Evolutionary conservation across 2,797 vertebrate genomes (phyloP), one percentile per base, ranked within the genome.

Genomic region (Neostethus bicornis): DNA sequence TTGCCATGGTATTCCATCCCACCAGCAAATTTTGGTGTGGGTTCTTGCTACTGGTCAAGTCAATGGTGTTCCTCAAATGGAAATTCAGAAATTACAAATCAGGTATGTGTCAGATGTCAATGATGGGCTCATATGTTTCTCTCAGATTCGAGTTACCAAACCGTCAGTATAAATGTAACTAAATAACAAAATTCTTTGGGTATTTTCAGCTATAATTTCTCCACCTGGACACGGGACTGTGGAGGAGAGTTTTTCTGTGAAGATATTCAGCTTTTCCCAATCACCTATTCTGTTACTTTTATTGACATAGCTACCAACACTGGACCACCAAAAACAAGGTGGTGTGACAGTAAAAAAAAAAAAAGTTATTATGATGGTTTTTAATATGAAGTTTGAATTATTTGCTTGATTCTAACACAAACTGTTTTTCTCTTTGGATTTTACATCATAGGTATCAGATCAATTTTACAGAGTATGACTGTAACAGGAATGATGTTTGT

Each of bases 381-480:
- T 46, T 2, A 6, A 16, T 1, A 38, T 1, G n/a, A 19, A 44
- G 2, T 44, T 16, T 13, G 2, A 54, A 43, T 21, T 60, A 16
- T 45, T n/a, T 47, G n/a, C 26, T 31, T 34, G n/a, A 61, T 61
- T 59, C 24, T 59, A 47, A 66, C 6, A 13, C 20, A 6, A 1
- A 41, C 1, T n/a, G 4, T 19, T 32, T n/a, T 54, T 16, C 13
- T 51, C 57, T 29, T 49, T 9, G 37, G 17, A 39, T 41, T 20
- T 41, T 42, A 7, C 7, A 14, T 32, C 31, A 7, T 66, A 99
- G 96, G 55, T 98, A 94, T 85, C 93, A 94, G 78, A 91, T 95
- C 29, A 95, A 94, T 84, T 96, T 94, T 37, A 96, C 94, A 2
- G 96, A 96, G 66, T 97, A 95, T 16, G 95, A 98, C 87, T 98